Evolutionary conservation across 1,140 invertebrate species (phyloP).

Genomic region (Ceratina australensis): DNA sequence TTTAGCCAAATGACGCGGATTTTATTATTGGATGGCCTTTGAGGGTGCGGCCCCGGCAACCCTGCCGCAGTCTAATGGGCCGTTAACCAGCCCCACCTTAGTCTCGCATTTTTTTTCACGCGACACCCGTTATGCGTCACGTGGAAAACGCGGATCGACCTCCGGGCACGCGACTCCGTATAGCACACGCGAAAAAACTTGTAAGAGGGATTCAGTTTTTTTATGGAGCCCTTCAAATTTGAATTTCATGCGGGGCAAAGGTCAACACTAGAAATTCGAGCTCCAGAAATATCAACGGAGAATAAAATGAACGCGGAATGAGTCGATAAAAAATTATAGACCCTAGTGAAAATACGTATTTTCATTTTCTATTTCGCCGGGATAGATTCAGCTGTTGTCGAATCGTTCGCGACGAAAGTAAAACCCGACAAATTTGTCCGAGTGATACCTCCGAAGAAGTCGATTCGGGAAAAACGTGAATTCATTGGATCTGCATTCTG

Average conservation of each 20-base stretch:
- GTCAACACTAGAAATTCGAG: too few relatives aligned
- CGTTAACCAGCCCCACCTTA: slow-evolving; percentile 68
- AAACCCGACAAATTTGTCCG: neutral
- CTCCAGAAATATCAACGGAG: too few relatives aligned
- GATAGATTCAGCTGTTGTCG: neutral
- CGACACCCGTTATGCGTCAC: slow-evolving; percentile 33
- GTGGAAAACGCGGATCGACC: slow-evolving; percentile 20
- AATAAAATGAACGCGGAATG: too few relatives aligned
- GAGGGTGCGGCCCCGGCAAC: slow-evolving; percentile 63
- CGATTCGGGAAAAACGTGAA: neutral
- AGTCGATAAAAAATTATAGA: too few relatives aligned
- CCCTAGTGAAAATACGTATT: too few relatives aligned
- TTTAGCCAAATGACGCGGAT: slow-evolving; percentile 77
- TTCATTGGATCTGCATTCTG: slow-evolving; percentile 7
- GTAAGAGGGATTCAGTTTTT: neutral
- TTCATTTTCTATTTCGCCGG: too few relatives aligned
- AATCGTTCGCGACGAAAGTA: slow-evolving; percentile 5
- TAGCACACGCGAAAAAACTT: neutral
- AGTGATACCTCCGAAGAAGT: neutral
- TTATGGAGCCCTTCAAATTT: neutral
- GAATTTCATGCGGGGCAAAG: neutral
- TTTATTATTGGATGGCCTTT: slow-evolving; percentile 74
- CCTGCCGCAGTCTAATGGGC: slow-evolving; percentile 60
- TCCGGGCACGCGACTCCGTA: slow-evolving; percentile 39
- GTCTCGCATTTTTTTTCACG: slow-evolving; percentile 21